Conservation (phyloP, 2,797 vertebrate genomes). For the Spheniscus humboldti region DNA sequence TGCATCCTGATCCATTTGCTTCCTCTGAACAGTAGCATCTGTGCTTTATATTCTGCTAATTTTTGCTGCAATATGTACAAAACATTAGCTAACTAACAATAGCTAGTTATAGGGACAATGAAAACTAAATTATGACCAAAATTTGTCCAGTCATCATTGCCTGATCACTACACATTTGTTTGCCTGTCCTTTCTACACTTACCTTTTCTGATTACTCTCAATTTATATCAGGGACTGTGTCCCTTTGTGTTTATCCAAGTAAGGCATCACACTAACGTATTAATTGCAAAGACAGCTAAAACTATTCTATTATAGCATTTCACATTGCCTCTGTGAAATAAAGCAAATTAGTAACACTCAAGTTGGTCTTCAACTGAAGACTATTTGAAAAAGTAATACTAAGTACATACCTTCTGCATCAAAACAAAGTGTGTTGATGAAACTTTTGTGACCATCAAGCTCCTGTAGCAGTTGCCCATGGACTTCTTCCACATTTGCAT, state of each 20-base stretch:
- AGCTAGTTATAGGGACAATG: neutral
- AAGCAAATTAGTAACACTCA: neutral
- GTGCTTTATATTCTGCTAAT: neutral
- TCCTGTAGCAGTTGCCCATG: conserved; percentile 88
- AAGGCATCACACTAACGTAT: neutral
- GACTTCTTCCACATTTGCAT: conserved; percentile 79
- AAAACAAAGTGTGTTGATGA: conserved; percentile 92
- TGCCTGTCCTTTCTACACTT: neutral
- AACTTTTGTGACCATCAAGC: conserved; percentile 88
- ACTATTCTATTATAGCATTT: neutral
- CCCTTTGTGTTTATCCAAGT: neutral
- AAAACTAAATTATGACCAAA: neutral
- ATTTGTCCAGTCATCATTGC: neutral
- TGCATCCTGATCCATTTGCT: neutral
- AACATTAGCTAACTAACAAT: neutral
- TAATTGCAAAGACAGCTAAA: neutral
- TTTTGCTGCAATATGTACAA: neutral
- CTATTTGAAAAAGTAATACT: neutral
- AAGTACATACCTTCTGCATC: conserved; percentile 85
- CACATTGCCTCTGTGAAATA: neutral
- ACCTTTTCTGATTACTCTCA: neutral
- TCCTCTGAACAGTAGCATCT: neutral
- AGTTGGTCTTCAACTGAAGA: neutral
- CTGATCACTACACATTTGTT: neutral
- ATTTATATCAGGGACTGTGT: neutral